Percentiles rank a stretch among this genome's conserved stretches.
Evolutionary conservation across 2,113 vertebrate species (phyloP).

Genomic region (Hepsetus odoe): DNA sequence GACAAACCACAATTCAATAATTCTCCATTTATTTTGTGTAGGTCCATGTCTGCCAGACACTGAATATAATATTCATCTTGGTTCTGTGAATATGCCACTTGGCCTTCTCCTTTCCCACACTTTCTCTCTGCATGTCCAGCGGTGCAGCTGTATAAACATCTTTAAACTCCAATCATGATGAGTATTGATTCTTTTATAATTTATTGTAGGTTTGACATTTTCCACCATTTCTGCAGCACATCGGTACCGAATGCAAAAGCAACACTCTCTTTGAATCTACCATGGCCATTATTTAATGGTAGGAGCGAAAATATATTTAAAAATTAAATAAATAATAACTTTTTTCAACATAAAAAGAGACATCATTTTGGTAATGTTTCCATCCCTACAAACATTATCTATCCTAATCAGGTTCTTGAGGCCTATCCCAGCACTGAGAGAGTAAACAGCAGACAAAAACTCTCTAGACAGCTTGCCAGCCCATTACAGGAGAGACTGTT

Average conservation of each 20-base stretch:
- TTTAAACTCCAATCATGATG: constrained; percentile 32
- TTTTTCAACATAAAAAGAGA: too few species aligned
- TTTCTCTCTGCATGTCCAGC: constrained; percentile 16
- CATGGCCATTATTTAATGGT: background rate
- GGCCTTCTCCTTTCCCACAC: constrained; percentile 17
- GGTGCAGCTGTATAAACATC: constrained; percentile 43
- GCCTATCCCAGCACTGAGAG: too few species aligned
- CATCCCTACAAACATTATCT: too few species aligned
- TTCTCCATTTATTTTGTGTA: constrained; percentile 25
- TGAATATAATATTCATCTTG: constrained; percentile 18
- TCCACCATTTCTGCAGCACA: background rate
- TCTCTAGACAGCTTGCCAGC: too few species aligned
- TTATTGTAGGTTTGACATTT: constrained; percentile 16
- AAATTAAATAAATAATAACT: too few species aligned
- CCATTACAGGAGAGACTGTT: too few species aligned
- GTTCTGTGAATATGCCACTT: constrained; percentile 35
- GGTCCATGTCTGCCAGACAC: constrained; percentile 19
- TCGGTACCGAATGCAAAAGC: background rate
- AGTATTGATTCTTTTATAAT: constrained; percentile 31
- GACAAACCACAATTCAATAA: constrained; percentile 41
- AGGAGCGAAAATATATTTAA: too few species aligned
- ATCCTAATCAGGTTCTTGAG: too few species aligned
- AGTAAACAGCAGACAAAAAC: too few species aligned
- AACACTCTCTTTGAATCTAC: background rate
- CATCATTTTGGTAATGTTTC: too few species aligned